A percentile compares a stretch with the other conserved stretches of the same genome.
These are phyloP conservation scores for Drosophila obscura DNA, from an alignment of 1,140 invertebrate species.

Conservation along the genomic window DNA sequence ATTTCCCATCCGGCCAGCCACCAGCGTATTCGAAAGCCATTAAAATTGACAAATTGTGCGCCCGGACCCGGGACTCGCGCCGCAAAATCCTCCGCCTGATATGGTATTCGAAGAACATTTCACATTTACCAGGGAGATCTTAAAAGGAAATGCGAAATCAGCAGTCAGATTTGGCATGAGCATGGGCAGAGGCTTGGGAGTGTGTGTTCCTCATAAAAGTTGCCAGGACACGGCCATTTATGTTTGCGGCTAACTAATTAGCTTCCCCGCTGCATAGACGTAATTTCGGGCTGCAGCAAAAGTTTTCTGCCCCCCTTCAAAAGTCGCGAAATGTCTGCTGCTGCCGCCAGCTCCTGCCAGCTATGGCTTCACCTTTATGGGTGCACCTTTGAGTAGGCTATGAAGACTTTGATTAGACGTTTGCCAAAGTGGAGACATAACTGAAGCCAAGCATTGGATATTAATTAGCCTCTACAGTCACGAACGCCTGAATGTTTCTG, in stretches of 20 bases:
- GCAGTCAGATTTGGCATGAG: neutral
- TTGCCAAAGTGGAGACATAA: neutral
- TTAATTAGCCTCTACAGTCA: too few species aligned
- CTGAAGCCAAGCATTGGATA: too few species aligned
- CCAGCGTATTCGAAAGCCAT: constrained; percentile 57
- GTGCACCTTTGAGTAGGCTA: too few species aligned
- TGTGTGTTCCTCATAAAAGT: constrained; percentile 18
- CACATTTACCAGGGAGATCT: constrained; percentile 6
- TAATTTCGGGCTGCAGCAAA: constrained; percentile 34
- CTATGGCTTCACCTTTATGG: too few species aligned
- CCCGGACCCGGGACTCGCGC: neutral
- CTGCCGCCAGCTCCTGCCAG: neutral
- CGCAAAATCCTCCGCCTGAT: constrained; percentile 17
- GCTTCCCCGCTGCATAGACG: constrained; percentile 15
- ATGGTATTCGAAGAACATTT: constrained; percentile 10
- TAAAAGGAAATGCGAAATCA: neutral
- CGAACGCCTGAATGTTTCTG: too few species aligned
- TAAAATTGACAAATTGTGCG: constrained; percentile 73
- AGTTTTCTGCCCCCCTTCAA: constrained; percentile 41
- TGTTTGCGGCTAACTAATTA: constrained; percentile 55
- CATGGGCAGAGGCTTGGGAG: neutral
- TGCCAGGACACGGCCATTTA: constrained; percentile 44
- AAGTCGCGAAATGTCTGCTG: constrained; percentile 26
- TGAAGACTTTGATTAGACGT: too few species aligned
- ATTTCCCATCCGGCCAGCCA: constrained; percentile 11